phyloP scores from a whole-genome alignment of 2,888 invertebrate genomes.

The Xylota segnis region DNA sequence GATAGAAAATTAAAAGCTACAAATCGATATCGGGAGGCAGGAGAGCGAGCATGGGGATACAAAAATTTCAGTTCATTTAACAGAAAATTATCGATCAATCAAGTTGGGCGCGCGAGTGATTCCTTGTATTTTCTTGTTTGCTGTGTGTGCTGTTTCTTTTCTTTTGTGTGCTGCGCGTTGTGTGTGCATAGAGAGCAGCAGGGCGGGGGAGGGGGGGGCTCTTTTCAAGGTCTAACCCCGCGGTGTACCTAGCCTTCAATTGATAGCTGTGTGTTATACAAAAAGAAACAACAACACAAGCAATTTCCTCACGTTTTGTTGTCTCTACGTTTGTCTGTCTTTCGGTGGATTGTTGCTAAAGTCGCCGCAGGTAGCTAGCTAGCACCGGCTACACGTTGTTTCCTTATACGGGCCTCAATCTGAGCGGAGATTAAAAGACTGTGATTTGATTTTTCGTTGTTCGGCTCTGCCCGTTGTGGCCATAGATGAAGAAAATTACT shows the following conservation, averaged over 20 bases:
- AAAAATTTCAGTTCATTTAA: slow-evolving; percentile 72
- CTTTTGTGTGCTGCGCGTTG: neutral
- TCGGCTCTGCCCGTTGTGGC: slow-evolving; percentile 11
- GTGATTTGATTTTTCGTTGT: slow-evolving; percentile 68
- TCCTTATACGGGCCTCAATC: slow-evolving; percentile 68
- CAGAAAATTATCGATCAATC: slow-evolving; percentile 75
- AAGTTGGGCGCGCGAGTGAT: slow-evolving; percentile 69
- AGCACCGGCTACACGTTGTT: slow-evolving; percentile 47
- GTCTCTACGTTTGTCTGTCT: neutral
- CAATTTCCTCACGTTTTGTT: slow-evolving; percentile 70
- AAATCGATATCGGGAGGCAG: slow-evolving; percentile 59
- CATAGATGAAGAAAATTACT: slow-evolving; percentile 58
- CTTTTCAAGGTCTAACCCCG: slow-evolving; percentile 67
- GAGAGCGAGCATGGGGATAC: slow-evolving; percentile 51
- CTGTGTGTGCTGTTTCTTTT: slow-evolving; percentile 3
- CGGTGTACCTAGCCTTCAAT: slow-evolving; percentile 59
- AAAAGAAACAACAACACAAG: slow-evolving; percentile 39
- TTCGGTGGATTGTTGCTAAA: slow-evolving; percentile 35
- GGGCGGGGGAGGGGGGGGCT: slow-evolving; percentile 40
- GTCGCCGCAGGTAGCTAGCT: slow-evolving; percentile 73
- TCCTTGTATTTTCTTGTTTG: slow-evolving; percentile 45
- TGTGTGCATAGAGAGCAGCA: slow-evolving; percentile 1
- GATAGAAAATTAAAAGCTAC: slow-evolving; percentile 75
- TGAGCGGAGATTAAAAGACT: slow-evolving; percentile 67
- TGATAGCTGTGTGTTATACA: slow-evolving; percentile 44